Base-by-base conservation (phyloP, 2,113 vertebrate species). In the Tupaia tana region DNA sequence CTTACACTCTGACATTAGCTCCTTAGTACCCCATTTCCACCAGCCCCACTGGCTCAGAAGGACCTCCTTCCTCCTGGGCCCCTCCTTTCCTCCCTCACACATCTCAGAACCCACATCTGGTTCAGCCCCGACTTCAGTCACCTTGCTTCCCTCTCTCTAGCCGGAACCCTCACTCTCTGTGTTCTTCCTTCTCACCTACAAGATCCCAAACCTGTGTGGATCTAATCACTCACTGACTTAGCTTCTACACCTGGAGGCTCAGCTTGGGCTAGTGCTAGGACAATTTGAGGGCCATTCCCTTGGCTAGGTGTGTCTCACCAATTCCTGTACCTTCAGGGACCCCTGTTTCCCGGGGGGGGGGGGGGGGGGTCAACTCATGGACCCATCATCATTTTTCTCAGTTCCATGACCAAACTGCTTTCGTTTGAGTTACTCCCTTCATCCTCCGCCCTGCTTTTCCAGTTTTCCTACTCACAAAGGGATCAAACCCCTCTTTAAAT, bases 181-280 rank as follows among this genome's bases (percentile, higher is more conserved):
- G 20, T 27, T 59, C 66, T 54, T 29, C 16, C 27, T 25, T 54
- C 61, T 34, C 22, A 61, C 7, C 8, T 4, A 66, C 34, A 19
- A 19, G 25, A 11, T 6, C 7, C 56, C 56, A 71, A 63, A 11
- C 64, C 15, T 59, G 19, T 19, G 9, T 56, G 16, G 18, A 11
- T 6, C 34, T 20, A 19, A 16, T 54, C 86, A 63, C 7, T 15
- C 3, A 8, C 61, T 31, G 15, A 24, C 67, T 52, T 70, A 3
- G n/a, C 61, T 69, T 52, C 52, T 25, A 11, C 24, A 11, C 56
- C 24, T 9, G 75, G 20, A 79, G 67, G 25, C 54, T 67, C 3
- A 16, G 34, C 19, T 27, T 0, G 4, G 27, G 10, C 0, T 56
- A 67, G 14, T 59, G 8, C 19, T 7, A 0, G 7, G 2, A 22